These are phyloP conservation scores for Spatulosminthurus flaviceps DNA, from an alignment of 2,888 invertebrate genomes.

Conservation along the genomic window DNA sequence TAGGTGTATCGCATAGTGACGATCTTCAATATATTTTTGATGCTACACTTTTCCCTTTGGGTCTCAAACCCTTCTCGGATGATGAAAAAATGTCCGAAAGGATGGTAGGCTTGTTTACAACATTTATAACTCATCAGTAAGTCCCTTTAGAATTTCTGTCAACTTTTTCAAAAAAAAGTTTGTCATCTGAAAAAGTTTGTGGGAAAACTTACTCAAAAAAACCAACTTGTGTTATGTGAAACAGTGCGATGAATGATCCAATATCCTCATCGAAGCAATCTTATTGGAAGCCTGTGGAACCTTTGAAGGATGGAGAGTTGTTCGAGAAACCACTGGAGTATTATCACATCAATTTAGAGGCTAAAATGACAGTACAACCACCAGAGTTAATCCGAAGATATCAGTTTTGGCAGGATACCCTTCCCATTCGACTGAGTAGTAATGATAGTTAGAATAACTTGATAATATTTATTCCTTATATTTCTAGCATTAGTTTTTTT, in stretches of 20 bases:
- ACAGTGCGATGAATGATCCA: too few species aligned
- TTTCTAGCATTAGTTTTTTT: too few species aligned
- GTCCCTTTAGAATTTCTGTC: background rate
- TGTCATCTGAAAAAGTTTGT: background rate
- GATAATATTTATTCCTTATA: too few species aligned
- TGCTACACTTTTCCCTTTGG: constrained; percentile 18
- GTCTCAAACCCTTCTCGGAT: constrained; percentile 1
- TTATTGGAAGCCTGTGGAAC: too few species aligned
- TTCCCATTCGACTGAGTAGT: constrained; percentile 8
- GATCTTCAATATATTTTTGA: constrained; percentile 25
- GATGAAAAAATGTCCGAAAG: background rate
- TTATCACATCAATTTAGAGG: background rate
- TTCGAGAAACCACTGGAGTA: constrained; percentile 5
- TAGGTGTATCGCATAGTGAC: constrained; percentile 8
- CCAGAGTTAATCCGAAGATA: background rate
- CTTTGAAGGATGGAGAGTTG: too few species aligned
- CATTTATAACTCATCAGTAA: constrained; percentile 10
- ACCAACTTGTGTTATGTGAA: too few species aligned
- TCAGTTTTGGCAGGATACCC: background rate
- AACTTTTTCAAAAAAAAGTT: background rate
- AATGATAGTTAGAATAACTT: too few species aligned
- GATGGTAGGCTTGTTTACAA: background rate
- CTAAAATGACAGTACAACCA: constrained; percentile 3
- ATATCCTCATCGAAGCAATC: too few species aligned
- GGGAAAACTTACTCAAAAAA: too few species aligned